Evolutionary conservation across 2,888 invertebrate species (phyloP).

Genomic region (Trisateles emortualis): DNA sequence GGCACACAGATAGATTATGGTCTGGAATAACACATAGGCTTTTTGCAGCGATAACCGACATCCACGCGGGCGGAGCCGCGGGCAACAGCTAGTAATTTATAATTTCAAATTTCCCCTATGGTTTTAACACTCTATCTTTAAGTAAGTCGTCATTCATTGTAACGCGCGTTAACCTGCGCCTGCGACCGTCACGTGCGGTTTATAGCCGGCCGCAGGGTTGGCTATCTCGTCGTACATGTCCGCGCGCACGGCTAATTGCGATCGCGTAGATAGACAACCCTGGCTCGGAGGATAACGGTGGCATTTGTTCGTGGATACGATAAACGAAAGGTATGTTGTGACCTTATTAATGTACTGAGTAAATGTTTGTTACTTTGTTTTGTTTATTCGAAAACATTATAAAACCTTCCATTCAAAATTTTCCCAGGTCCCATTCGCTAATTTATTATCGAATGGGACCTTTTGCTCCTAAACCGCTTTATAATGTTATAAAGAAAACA

Average conservation of each 20-base stretch:
- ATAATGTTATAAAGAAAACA: too few relatives aligned
- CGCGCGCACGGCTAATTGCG: constrained; percentile 66
- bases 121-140: background rate
- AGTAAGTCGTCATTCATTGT: constrained; percentile 32
- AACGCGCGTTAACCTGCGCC: constrained; percentile 40
- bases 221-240: constrained; percentile 51
- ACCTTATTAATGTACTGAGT: background rate
- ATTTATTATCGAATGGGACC: too few relatives aligned
- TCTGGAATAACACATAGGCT: too few relatives aligned
- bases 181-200: constrained; percentile 56
- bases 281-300: constrained; percentile 63
- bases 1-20: too few relatives aligned
- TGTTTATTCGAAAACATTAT: background rate
- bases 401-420: too few relatives aligned
- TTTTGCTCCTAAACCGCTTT: too few relatives aligned
- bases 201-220: constrained; percentile 53
- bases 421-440: too few relatives aligned
- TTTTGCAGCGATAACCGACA: too few relatives aligned
- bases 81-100: background rate
- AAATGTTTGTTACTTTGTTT: background rate
- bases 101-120: too few relatives aligned
- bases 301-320: constrained; percentile 49
- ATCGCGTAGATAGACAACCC: constrained; percentile 60
- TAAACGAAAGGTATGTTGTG: constrained; percentile 30
- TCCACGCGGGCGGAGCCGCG: too few relatives aligned